A percentile compares a stretch with the other conserved stretches of the same genome.
Conservation (phyloP, 2,888 invertebrate species). For the Osmoderma eremita region DNA sequence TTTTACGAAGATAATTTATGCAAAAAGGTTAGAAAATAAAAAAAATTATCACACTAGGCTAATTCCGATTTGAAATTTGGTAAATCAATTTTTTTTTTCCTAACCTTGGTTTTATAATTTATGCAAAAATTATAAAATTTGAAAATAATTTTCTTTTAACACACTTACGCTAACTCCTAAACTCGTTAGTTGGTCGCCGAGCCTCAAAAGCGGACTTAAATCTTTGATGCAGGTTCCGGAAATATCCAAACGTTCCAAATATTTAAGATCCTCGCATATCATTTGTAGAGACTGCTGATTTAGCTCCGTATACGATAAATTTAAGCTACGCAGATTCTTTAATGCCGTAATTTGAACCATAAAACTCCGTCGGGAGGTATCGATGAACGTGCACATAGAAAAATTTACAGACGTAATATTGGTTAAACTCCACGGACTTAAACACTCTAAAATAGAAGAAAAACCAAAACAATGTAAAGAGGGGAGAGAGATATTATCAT, state of each 20-base stretch:
- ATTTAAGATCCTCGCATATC: slow-evolving; percentile 72
- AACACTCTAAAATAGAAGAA: slow-evolving; percentile 67
- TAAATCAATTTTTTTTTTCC: no score
- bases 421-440: slow-evolving; percentile 73
- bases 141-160: no score
- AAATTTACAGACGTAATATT: slow-evolving; percentile 72
- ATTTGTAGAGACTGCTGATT: slow-evolving; percentile 73
- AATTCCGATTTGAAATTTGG: no score
- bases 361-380: slow-evolving; percentile 65
- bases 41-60: no score
- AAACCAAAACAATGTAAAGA: slow-evolving; percentile 11
- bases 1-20: no score
- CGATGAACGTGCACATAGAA: slow-evolving; percentile 71
- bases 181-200: slow-evolving; percentile 68
- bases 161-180: slow-evolving; percentile 68
- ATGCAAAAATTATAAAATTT: no score
- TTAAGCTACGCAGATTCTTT: slow-evolving; percentile 68
- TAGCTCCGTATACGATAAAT: slow-evolving; percentile 76
- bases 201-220: slow-evolving; percentile 68
- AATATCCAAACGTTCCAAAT: slow-evolving; percentile 73
- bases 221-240: slow-evolving; percentile 73
- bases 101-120: no score
- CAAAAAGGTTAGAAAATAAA: no score
- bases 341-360: slow-evolving; percentile 70
- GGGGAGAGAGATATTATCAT: slow-evolving; percentile 1